Evolutionary conservation across 2,888 invertebrate species (phyloP).

Genomic region (Metallyticus violacea): DNA sequence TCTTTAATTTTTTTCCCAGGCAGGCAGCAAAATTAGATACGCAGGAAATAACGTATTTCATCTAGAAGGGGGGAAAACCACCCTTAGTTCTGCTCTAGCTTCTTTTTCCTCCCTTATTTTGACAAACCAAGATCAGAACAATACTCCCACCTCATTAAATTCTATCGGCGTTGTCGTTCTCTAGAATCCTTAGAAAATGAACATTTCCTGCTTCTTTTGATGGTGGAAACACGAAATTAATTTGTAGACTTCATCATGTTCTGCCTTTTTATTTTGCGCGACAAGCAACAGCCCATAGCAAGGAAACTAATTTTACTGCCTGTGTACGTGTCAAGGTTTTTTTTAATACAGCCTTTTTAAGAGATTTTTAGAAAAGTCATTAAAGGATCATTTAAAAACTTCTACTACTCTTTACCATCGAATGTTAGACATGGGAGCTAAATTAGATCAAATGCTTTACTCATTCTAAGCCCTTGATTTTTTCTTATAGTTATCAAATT

Average conservation of each 20-base stretch:
- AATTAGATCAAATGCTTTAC: no score
- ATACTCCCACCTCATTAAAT: neutral
- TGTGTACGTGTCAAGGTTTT: no score
- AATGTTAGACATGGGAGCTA: no score
- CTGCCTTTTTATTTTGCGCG: no score
- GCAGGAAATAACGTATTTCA: neutral
- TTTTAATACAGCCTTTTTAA: no score
- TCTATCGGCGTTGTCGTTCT: neutral
- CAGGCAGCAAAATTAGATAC: neutral
- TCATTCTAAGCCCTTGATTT: no score
- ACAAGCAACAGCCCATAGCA: no score
- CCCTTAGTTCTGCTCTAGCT: neutral
- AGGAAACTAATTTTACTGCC: no score
- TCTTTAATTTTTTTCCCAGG: neutral
- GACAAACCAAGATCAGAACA: neutral
- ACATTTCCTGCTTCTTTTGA: neutral
- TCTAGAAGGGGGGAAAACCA: neutral
- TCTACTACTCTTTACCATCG: no score
- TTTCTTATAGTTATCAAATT: no score
- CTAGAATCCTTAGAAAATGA: neutral
- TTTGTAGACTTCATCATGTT: neutral
- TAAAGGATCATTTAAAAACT: no score
- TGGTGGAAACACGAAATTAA: neutral
- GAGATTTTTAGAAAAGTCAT: no score
- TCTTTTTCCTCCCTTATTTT: neutral